Evolutionary conservation across 1,140 invertebrate species (phyloP).

Genomic region (Medauroidea extradentata): DNA sequence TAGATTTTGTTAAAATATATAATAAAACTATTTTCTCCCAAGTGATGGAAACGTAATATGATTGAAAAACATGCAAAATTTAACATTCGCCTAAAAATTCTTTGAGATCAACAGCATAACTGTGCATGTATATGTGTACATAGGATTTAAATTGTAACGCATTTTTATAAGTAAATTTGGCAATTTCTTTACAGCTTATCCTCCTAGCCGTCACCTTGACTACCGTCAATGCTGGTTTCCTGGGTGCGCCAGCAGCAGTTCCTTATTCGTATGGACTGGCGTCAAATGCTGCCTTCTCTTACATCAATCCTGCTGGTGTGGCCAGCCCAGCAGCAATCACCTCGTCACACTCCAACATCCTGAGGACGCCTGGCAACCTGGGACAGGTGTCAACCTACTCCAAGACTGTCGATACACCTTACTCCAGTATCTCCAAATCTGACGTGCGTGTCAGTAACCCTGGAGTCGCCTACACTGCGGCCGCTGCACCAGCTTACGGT

Average conservation of each 20-base stretch:
- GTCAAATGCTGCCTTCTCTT: constrained; percentile 14
- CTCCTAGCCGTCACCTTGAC: constrained; percentile 17
- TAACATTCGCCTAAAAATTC: too few species aligned
- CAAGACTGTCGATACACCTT: constrained; percentile 26
- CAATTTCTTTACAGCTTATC: constrained; percentile 14
- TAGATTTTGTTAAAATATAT: too few species aligned
- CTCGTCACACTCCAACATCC: constrained; percentile 19
- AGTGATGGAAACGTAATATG: too few species aligned
- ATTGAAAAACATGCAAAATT: too few species aligned
- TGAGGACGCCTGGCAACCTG: constrained; percentile 19
- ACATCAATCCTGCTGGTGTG: constrained; percentile 21
- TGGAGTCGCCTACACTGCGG: constrained; percentile 19
- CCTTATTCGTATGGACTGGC: constrained; percentile 15
- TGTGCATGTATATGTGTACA: too few species aligned
- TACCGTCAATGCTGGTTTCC: constrained; percentile 15
- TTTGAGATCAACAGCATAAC: too few species aligned
- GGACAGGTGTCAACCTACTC: constrained; percentile 20
- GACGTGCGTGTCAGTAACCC: constrained; percentile 28
- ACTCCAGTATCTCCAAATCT: constrained; percentile 25
- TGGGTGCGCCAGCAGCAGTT: constrained; percentile 12
- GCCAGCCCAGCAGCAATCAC: constrained; percentile 19
- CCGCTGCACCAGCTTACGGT: constrained; percentile 27
- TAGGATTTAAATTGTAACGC: too few species aligned
- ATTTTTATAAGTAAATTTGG: too few species aligned
- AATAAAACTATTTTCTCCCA: too few species aligned